Evolutionary conservation across 2,888 invertebrate genomes (phyloP).

Genomic region (Scaptomyza tumidula): DNA sequence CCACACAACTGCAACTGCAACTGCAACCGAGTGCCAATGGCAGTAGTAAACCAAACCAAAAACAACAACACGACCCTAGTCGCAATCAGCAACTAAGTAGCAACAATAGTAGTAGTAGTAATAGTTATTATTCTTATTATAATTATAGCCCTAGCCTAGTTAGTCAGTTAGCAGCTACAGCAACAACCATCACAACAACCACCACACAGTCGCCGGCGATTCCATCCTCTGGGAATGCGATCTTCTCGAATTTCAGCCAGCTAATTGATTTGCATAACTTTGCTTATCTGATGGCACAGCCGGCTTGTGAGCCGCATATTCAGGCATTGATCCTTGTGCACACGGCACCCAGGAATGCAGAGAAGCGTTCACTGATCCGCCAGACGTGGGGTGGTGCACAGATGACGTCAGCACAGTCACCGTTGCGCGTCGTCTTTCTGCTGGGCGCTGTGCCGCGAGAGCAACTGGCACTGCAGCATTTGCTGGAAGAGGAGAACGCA

Average conservation of each 20-base stretch:
- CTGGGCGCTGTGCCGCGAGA: constrained; percentile 86
- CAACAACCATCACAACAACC: not conserved
- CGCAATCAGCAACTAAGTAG: constrained; percentile 60
- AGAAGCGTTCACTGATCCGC: constrained; percentile 88
- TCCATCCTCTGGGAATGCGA: not conserved
- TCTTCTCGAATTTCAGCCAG: constrained; percentile 54
- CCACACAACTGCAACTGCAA: constrained; percentile 21
- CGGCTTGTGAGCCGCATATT: constrained; percentile 86
- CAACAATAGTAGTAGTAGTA: constrained; percentile 40
- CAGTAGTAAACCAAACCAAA: constrained; percentile 71
- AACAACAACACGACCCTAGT: constrained; percentile 69
- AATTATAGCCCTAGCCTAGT: constrained; percentile 56
- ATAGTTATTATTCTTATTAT: constrained; percentile 35
- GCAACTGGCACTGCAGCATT: constrained; percentile 80
- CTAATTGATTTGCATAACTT: constrained; percentile 88
- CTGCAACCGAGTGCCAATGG: constrained; percentile 60
- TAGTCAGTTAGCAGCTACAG: constrained; percentile 35
- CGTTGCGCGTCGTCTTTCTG: constrained; percentile 88
- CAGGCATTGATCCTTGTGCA: constrained; percentile 88
- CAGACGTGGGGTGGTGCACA: constrained; percentile 90
- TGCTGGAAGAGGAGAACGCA: constrained; percentile 86
- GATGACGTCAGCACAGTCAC: constrained; percentile 82
- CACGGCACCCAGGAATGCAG: constrained; percentile 88
- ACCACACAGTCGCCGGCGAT: not conserved
- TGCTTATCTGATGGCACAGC: constrained; percentile 87